Conservation (phyloP, 2,113 vertebrate genomes). For the Phyllopteryx taeniolatus region DNA sequence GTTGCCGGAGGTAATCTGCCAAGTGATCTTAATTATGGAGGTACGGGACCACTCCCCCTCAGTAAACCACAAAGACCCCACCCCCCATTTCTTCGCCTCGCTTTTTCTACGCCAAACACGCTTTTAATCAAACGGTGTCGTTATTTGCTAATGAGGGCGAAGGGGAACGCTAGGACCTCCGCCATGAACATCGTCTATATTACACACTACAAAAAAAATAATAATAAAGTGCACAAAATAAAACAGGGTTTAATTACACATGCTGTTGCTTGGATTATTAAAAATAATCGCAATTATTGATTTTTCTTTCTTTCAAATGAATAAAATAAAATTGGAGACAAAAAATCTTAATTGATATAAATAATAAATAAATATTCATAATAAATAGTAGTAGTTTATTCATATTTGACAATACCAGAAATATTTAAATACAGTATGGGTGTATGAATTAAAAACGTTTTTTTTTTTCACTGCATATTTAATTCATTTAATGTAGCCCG, state of each 20-base stretch:
- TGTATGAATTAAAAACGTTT: too few species aligned
- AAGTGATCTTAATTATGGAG: conserved; percentile 82
- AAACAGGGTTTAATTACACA: neutral
- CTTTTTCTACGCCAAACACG: conserved; percentile 64
- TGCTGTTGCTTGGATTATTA: neutral
- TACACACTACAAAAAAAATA: conserved; percentile 36
- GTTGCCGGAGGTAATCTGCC: conserved; percentile 79
- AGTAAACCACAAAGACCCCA: conserved; percentile 7
- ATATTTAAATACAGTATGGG: too few species aligned
- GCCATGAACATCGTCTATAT: conserved; percentile 2
- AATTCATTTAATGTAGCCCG: too few species aligned
- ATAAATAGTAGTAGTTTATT: too few species aligned
- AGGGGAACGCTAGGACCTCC: conserved; percentile 56
- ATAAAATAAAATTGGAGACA: too few species aligned
- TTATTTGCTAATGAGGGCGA: conserved; percentile 76
- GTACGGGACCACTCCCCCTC: conserved; percentile 50
- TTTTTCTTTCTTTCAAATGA: too few species aligned
- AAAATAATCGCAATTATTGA: too few species aligned
- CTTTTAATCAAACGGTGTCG: conserved; percentile 77
- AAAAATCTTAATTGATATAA: too few species aligned
- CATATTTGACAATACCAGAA: too few species aligned
- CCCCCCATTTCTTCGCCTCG: conserved; percentile 20
- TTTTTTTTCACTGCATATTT: too few species aligned
- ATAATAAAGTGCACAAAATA: neutral
- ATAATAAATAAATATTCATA: too few species aligned